phyloP scores from a whole-genome alignment of 2,113 vertebrate genomes.

The Canis aureus region DNA sequence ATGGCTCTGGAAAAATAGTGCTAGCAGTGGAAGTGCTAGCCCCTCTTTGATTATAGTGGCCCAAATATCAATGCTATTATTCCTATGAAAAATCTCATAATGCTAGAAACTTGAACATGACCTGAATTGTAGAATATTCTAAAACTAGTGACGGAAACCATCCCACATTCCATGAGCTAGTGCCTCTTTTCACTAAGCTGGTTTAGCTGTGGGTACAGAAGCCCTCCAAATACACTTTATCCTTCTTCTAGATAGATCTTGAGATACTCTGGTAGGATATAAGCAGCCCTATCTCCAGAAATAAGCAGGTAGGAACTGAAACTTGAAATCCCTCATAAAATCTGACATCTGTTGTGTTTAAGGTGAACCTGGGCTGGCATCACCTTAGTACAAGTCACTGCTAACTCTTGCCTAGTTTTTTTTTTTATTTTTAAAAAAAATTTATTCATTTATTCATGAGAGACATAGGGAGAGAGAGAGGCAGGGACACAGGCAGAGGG shows the following conservation, averaged over 20 bases:
- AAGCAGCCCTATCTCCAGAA: neutral
- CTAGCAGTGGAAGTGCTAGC: conserved; percentile 9
- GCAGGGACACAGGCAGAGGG: too few relatives aligned
- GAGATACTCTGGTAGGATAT: neutral
- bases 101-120: conserved; percentile 9
- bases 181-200: neutral
- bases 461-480: too few relatives aligned
- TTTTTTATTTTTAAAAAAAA: too few relatives aligned
- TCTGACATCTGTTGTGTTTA: neutral
- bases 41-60: conserved; percentile 29
- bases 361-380: neutral
- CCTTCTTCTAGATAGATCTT: neutral
- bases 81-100: conserved; percentile 51
- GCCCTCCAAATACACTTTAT: neutral
- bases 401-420: neutral
- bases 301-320: neutral
- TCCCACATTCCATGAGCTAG: neutral
- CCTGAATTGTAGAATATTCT: conserved; percentile 36
- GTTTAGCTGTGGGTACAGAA: neutral
- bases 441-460: too few relatives aligned
- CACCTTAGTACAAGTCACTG: neutral
- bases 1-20: conserved; percentile 31
- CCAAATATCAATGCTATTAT: conserved; percentile 37
- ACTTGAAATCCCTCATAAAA: neutral
- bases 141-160: conserved; percentile 18